These are phyloP conservation scores for Gerris buenoi DNA, from an alignment of 1,140 invertebrate genomes.

Conservation along the genomic window DNA sequence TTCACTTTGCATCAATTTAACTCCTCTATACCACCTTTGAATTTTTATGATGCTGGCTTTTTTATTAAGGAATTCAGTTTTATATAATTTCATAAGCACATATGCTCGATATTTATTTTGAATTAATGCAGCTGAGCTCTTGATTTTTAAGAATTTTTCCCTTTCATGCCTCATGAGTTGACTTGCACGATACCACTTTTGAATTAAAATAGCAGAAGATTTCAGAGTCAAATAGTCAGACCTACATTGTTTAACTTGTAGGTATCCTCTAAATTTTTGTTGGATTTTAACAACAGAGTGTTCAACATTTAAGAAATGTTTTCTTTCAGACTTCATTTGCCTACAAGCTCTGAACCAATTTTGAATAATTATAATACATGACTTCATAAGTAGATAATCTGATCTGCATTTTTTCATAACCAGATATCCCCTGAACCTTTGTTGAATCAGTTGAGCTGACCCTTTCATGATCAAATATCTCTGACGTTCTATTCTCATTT, in stretches of 20 bases:
- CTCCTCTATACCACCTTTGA: constrained; percentile 5
- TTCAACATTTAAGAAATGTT: constrained; percentile 26
- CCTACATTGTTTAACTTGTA: neutral
- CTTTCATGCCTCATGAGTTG: neutral
- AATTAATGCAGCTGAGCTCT: neutral
- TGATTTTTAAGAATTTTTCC: neutral
- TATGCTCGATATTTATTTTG: neutral
- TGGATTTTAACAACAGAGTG: constrained; percentile 20
- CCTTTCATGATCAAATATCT: neutral
- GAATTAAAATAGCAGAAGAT: constrained; percentile 6
- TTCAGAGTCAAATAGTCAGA: neutral
- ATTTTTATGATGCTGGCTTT: neutral
- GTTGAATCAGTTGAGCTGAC: constrained; percentile 9
- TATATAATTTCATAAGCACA: neutral
- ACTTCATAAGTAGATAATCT: constrained; percentile 7
- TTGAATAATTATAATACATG: constrained; percentile 9
- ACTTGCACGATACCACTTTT: constrained; percentile 9
- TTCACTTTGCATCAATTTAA: neutral
- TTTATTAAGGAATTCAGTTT: neutral
- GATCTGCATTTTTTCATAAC: neutral
- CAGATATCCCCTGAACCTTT: constrained; percentile 3
- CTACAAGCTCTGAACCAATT: constrained; percentile 9
- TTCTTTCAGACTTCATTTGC: constrained; percentile 10
- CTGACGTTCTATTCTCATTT: neutral
- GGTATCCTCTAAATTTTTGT: constrained; percentile 1